Evolutionary conservation across 2,797 vertebrate genomes (phyloP).

Genomic region (Oryzias sinensis): DNA sequence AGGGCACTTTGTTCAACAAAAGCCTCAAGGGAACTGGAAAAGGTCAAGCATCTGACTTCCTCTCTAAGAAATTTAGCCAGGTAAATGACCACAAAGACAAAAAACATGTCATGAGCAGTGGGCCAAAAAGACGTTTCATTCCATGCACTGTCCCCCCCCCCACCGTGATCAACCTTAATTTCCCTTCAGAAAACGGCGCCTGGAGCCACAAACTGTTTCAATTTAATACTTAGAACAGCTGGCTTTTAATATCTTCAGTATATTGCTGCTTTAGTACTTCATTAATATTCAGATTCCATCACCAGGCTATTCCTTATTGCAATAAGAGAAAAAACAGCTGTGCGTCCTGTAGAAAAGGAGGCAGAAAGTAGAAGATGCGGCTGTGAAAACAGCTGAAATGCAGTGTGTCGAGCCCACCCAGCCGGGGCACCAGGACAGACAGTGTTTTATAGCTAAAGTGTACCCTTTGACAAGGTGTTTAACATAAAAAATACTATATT

Average conservation of each 20-base stretch:
- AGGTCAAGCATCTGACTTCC: constrained; percentile 73
- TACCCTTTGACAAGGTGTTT: constrained; percentile 55
- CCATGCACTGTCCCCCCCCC: constrained; percentile 22
- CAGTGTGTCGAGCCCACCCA: constrained; percentile 17
- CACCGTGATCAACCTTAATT: constrained; percentile 50
- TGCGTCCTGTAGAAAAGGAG: constrained; percentile 18
- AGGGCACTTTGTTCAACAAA: constrained; percentile 69
- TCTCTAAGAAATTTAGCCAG: constrained; percentile 47
- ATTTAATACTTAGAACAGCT: constrained; percentile 39
- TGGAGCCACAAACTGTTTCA: constrained; percentile 33
- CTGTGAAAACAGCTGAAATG: constrained; percentile 12
- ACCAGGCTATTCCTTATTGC: constrained; percentile 17
- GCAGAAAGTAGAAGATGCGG: constrained; percentile 9
- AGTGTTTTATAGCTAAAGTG: constrained; percentile 23
- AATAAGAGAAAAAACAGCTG: constrained; percentile 8
- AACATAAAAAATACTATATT: constrained; percentile 49
- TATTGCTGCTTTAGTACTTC: constrained; percentile 44
- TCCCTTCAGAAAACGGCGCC: constrained; percentile 47
- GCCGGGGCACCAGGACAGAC: constrained; percentile 22
- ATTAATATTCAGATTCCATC: constrained; percentile 45
- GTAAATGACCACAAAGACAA: constrained; percentile 35
- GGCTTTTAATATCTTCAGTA: constrained; percentile 49
- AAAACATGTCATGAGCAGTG: constrained; percentile 56
- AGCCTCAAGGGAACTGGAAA: constrained; percentile 70
- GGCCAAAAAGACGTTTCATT: constrained; percentile 67